Evolutionary conservation across 2,888 invertebrate genomes (phyloP).

Genomic region (Hypomecis punctinalis): DNA sequence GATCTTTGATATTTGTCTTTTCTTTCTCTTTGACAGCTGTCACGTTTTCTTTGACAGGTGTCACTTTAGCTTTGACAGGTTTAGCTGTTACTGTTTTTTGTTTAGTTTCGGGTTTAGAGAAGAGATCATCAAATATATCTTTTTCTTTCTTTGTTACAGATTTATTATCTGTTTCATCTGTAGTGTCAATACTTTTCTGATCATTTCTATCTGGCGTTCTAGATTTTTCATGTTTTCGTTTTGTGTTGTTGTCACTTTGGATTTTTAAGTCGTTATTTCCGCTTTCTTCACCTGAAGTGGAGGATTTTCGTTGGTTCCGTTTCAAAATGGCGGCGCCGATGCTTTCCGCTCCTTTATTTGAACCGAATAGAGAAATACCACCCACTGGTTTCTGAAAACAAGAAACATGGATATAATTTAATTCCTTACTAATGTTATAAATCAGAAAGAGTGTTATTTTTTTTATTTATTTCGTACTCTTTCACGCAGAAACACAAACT

Average conservation of each 20-base stretch:
- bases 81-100: slow-evolving; percentile 35
- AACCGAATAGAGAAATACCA: slow-evolving; percentile 85
- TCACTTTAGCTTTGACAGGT: slow-evolving; percentile 21
- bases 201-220: slow-evolving; percentile 13
- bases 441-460: not conserved
- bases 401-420: not conserved
- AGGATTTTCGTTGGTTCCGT: slow-evolving; percentile 63
- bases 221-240: slow-evolving; percentile 15
- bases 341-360: slow-evolving; percentile 67
- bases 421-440: too few relatives aligned
- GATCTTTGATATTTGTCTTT: slow-evolving; percentile 52
- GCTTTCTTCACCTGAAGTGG: slow-evolving; percentile 61
- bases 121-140: slow-evolving; percentile 71
- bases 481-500: too few relatives aligned
- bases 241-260: slow-evolving; percentile 14
- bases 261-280: slow-evolving; percentile 39
- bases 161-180: slow-evolving; percentile 28
- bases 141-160: slow-evolving; percentile 49
- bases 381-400: slow-evolving; percentile 85
- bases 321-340: slow-evolving; percentile 76
- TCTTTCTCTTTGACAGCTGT: slow-evolving; percentile 51
- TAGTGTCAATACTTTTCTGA: slow-evolving; percentile 23
- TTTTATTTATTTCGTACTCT: too few relatives aligned
- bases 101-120: slow-evolving; percentile 59
- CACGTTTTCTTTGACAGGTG: slow-evolving; percentile 26